Base-by-base conservation (phyloP, 2,797 vertebrate genomes). In the Taeniopygia guttata region DNA sequence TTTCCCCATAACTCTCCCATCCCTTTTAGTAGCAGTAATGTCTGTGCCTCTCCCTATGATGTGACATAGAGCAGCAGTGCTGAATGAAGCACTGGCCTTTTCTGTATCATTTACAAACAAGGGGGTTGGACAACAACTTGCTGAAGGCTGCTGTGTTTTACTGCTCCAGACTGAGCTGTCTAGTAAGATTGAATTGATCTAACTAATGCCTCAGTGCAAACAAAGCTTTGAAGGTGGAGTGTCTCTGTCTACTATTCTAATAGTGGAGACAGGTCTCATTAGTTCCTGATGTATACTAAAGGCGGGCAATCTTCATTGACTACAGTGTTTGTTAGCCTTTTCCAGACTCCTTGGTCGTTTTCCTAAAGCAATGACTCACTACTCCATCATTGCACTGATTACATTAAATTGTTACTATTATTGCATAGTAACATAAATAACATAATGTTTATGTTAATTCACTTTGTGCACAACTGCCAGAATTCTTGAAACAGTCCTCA, bases 331-430 rank as follows among this genome's bases (percentile, higher is more conserved):
- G 52, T 59, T 90, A 90, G 51, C 34, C 60, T 89, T 88, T 92
- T 84, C 34, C 67, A 90, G 87, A 68, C 85, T 91, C 74, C 73
- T 76, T 79, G 87, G 72, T 94, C 89, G 74, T 86, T 93, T 89
- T 93, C 45, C 34, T 86, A 64, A 76, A 76, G 70, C 74, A 89
- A 10, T 93, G 91, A 94, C 51, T 95, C 89, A 94, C 85, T 62
- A 20, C 23, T 90, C 76, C 76, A 86, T 73, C 74, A 51, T 73
- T 42, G 34, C 3, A 5, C 63, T 86, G 85, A 88, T 91, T 93
- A 36, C 52, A 64, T 68, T 81, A 63, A 81, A 69, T 73, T 73
- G 43, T 90, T 87, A 16, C 40, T 86, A 32, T 76, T 70, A 40
- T 80, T 93, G 46, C 43, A 81, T 38, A 38, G 11, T 38, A 38